Conservation (phyloP, 2,888 invertebrate genomes). For the Alitta virens region DNA sequence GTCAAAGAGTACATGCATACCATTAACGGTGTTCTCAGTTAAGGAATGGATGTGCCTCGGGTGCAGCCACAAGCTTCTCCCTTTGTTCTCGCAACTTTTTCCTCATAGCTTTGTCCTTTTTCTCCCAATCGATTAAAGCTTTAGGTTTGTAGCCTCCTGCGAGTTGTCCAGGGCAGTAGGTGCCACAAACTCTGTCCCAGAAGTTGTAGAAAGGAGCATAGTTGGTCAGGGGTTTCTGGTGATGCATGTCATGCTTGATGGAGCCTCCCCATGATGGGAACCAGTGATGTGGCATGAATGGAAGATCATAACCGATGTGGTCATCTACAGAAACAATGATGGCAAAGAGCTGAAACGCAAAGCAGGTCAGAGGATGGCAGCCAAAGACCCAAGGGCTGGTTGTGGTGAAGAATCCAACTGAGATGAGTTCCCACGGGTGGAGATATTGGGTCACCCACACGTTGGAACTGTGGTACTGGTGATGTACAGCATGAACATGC, state of each 20-base stretch:
- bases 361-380: slow-evolving; percentile 58
- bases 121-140: slow-evolving; percentile 44
- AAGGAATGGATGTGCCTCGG: no score
- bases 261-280: slow-evolving; percentile 56
- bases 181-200: slow-evolving; percentile 54
- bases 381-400: slow-evolving; percentile 54
- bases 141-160: slow-evolving; percentile 47
- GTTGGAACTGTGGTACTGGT: slow-evolving; percentile 58
- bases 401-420: slow-evolving; percentile 58
- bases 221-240: slow-evolving; percentile 58
- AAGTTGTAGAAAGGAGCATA: slow-evolving; percentile 59
- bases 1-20: no score
- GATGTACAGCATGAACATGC: slow-evolving; percentile 58
- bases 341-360: slow-evolving; percentile 56
- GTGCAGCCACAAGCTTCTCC: not conserved
- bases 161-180: slow-evolving; percentile 48
- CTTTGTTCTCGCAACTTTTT: not conserved
- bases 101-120: slow-evolving; percentile 17
- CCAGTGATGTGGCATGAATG: slow-evolving; percentile 54
- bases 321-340: slow-evolving; percentile 58
- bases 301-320: slow-evolving; percentile 58
- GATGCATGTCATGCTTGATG: slow-evolving; percentile 60
- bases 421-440: slow-evolving; percentile 60
- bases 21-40: no score
- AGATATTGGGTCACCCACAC: slow-evolving; percentile 59